Evolutionary conservation across 2,113 vertebrate genomes (phyloP).

Genomic region (Bubo scandiacus): DNA sequence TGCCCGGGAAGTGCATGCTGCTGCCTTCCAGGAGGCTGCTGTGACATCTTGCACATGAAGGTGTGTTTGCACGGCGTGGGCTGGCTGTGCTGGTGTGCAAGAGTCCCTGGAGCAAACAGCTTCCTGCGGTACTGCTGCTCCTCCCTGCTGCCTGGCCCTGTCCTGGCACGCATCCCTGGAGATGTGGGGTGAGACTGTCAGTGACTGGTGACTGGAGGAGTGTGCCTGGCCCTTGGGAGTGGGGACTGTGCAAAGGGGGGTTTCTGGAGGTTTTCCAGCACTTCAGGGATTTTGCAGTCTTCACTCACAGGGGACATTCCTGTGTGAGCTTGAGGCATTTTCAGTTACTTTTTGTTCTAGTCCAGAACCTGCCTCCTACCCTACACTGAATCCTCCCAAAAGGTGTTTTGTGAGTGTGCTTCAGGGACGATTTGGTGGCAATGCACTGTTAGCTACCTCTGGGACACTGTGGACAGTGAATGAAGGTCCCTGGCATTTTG

Average conservation of each 20-base stretch:
- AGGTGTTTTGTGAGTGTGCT: not conserved
- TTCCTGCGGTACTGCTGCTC: not conserved
- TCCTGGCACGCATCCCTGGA: not conserved
- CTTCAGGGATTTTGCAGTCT: not conserved
- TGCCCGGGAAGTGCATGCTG: not conserved
- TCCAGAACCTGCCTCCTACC: not conserved
- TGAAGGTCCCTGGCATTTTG: not conserved
- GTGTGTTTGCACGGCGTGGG: not conserved
- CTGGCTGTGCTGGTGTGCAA: not conserved
- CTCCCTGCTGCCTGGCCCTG: not conserved
- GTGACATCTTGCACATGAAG: fast-evolving
- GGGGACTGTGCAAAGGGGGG: not conserved
- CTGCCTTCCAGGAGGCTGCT: not conserved
- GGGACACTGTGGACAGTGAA: not conserved
- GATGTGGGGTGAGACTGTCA: not conserved
- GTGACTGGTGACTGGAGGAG: fast-evolving
- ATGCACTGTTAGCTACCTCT: not conserved
- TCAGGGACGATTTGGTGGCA: not conserved
- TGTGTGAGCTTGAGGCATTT: not conserved
- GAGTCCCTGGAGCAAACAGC: not conserved
- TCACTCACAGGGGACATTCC: not conserved
- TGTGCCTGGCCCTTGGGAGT: not conserved
- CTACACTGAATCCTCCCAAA: not conserved
- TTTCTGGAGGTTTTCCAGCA: not conserved
- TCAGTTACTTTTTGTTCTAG: not conserved